Conservation (phyloP, 92 coral and sea anemone genomes). For the Blastomussa wellsi region DNA sequence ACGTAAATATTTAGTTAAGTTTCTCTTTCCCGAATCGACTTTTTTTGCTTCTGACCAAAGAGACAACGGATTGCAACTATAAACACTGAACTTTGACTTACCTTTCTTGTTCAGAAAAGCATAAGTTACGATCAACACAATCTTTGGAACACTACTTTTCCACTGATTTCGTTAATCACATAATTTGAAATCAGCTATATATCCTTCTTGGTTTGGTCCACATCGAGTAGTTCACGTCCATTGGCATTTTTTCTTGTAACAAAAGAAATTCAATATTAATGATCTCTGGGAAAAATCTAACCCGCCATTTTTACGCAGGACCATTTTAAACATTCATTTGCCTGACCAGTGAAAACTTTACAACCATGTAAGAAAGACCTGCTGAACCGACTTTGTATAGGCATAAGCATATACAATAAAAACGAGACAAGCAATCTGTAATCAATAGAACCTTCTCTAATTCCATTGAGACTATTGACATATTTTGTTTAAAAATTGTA, state of each 20-base stretch:
- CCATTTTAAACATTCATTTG: constrained; percentile 59
- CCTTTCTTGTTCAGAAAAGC: constrained; percentile 11
- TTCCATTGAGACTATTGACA: too few relatives aligned
- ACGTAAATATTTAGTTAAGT: background rate
- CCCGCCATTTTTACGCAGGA: constrained; percentile 43
- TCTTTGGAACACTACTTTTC: constrained; percentile 13
- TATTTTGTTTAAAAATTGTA: background rate
- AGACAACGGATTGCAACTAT: constrained; percentile 17
- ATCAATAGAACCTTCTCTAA: background rate
- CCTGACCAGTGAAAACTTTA: constrained; percentile 52
- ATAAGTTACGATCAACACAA: background rate
- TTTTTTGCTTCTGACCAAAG: background rate
- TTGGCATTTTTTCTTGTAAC: constrained; percentile 20
- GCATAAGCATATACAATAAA: constrained; percentile 29
- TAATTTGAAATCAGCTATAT: constrained; percentile 50
- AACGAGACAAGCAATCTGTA: constrained; percentile 15
- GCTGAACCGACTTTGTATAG: constrained; percentile 60
- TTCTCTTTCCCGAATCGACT: background rate
- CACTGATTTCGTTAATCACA: constrained; percentile 11
- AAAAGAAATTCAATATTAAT: constrained; percentile 57
- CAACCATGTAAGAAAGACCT: constrained; percentile 63
- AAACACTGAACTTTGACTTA: constrained; percentile 20
- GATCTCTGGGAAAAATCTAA: background rate
- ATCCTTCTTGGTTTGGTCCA: background rate
- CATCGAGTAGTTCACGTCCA: constrained; percentile 1